These are phyloP conservation scores for Mustela lutreola DNA, from an alignment of 2,113 vertebrate genomes.

Conservation along the genomic window DNA sequence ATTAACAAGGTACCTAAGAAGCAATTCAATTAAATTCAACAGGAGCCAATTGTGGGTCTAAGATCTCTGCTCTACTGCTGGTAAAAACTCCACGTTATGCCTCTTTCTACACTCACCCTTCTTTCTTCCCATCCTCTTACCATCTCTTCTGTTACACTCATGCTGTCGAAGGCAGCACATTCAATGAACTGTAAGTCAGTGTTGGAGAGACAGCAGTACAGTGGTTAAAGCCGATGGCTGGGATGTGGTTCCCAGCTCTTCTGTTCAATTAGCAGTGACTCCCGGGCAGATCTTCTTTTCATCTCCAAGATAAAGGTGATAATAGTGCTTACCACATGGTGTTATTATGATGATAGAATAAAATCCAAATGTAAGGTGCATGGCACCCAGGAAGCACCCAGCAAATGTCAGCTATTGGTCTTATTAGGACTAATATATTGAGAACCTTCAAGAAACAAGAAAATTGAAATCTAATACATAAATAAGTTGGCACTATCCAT, in stretches of 20 bases:
- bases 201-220: background rate
- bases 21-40: background rate
- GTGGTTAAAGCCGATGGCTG: background rate
- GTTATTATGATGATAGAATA: conserved; percentile 9
- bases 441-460: background rate
- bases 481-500: background rate
- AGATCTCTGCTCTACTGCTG: background rate
- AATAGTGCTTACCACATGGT: background rate
- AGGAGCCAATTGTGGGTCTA: background rate
- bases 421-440: conserved; percentile 2
- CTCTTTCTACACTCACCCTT: background rate
- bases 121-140: background rate
- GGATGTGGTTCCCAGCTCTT: background rate
- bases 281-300: background rate
- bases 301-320: background rate
- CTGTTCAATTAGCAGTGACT: background rate
- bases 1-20: background rate
- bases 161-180: background rate
- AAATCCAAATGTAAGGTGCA: background rate
- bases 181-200: background rate
- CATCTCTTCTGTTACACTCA: background rate
- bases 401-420: conserved; percentile 5
- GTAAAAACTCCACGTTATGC: background rate
- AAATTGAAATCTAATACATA: conserved; percentile 29
- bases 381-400: background rate